phyloP scores from a whole-genome alignment of 2,113 vertebrate species.

The Centropus bengalensis region DNA sequence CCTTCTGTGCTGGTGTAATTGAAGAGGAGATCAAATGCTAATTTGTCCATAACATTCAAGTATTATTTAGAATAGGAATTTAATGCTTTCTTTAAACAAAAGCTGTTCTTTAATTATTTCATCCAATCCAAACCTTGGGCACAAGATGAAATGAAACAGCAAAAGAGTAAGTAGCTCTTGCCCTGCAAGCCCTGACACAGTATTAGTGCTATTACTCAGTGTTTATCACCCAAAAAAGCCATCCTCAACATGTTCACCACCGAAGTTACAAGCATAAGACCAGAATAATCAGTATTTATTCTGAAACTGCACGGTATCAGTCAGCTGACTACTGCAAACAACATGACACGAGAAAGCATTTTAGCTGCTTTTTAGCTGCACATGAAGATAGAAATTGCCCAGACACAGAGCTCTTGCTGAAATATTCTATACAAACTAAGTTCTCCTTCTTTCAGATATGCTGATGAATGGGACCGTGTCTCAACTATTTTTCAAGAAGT shows the following conservation, averaged over 20 bases:
- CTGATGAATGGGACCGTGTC: background rate
- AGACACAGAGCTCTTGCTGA: background rate
- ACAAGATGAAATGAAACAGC: conserved; percentile 58
- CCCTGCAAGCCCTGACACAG: conserved; percentile 50
- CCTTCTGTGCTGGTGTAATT: conserved; percentile 32
- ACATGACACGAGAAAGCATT: background rate
- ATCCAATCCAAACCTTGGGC: conserved; percentile 48
- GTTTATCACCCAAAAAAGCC: conserved; percentile 43
- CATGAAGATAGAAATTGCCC: background rate
- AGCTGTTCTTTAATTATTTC: conserved; percentile 64
- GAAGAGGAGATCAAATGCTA: conserved; percentile 62
- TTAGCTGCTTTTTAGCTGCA: background rate
- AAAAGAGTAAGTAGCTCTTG: background rate
- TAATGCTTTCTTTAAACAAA: conserved; percentile 67
- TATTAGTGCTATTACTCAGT: conserved; percentile 33
- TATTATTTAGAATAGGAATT: conserved; percentile 53
- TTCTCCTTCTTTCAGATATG: background rate
- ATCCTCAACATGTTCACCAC: conserved; percentile 31
- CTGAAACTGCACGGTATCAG: background rate
- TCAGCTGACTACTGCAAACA: background rate
- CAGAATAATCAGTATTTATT: background rate
- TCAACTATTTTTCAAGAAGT: background rate
- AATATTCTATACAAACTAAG: background rate
- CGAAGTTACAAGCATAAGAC: conserved; percentile 2
- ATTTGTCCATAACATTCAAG: conserved; percentile 51